Conservation (phyloP, 2,797 vertebrate species). For the Myotis vivesi region DNA sequence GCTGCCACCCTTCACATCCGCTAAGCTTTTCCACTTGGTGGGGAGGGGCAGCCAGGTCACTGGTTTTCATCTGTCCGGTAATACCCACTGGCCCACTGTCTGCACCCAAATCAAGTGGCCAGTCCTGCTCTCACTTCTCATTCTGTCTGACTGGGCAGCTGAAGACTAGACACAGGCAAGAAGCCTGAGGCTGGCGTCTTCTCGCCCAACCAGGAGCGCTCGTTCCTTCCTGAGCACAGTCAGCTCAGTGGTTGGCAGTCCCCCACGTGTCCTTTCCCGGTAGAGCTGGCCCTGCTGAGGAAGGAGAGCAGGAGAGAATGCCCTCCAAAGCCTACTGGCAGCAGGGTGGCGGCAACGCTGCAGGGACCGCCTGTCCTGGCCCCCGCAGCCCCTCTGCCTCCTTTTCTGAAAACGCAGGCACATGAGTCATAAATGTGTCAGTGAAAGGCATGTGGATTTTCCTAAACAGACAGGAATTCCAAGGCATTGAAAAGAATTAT, state of each 20-base stretch:
- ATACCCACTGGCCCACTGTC: background rate
- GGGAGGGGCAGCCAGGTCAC: background rate
- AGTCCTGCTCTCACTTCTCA: background rate
- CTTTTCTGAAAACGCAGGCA: slow-evolving; percentile 2
- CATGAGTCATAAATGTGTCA: slow-evolving; percentile 5
- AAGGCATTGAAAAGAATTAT: slow-evolving; percentile 63
- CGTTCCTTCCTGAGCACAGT: background rate
- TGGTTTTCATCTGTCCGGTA: background rate
- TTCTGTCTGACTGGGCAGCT: accelerated
- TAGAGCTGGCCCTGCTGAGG: accelerated
- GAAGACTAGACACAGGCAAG: background rate
- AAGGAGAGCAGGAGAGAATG: background rate
- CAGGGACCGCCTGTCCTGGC: too few species aligned
- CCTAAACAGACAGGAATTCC: slow-evolving; percentile 54
- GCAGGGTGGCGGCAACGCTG: background rate
- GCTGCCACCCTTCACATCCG: background rate
- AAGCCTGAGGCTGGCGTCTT: background rate
- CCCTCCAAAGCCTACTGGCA: accelerated
- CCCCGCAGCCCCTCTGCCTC: background rate
- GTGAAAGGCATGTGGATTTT: slow-evolving; percentile 49
- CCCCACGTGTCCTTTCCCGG: background rate
- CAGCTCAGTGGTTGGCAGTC: background rate
- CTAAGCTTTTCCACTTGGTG: background rate
- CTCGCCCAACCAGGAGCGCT: background rate
- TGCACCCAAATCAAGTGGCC: background rate